These are phyloP conservation scores for Lasioglossum baleicum DNA, from an alignment of 1,140 invertebrate genomes.

Conservation along the genomic window DNA sequence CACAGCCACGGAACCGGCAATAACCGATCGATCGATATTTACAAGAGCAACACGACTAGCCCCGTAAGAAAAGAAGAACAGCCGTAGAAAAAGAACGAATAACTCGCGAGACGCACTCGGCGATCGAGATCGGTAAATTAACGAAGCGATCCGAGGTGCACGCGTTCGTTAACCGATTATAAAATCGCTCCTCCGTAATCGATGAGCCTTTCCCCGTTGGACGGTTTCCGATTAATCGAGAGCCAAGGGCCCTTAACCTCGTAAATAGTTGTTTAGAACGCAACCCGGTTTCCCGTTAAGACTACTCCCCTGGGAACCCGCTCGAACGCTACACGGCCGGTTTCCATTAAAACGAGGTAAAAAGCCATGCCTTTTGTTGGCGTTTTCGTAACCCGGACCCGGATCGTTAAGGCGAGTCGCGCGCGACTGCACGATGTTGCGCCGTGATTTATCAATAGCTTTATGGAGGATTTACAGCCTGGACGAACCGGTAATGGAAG, in stretches of 20 bases:
- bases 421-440: constrained; percentile 29
- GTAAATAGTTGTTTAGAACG: neutral
- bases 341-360: constrained; percentile 18
- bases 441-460: constrained; percentile 58
- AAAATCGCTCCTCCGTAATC: neutral
- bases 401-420: constrained; percentile 56
- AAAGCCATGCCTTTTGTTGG: constrained; percentile 21
- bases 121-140: constrained; percentile 14
- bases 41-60: neutral
- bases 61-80: neutral
- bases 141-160: neutral
- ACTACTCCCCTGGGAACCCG: no score
- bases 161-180: constrained; percentile 28
- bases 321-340: neutral
- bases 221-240: constrained; percentile 4
- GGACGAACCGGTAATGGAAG: constrained; percentile 56
- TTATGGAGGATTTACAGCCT: constrained; percentile 55
- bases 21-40: constrained; percentile 41
- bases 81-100: neutral
- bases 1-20: constrained; percentile 33
- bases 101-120: neutral
- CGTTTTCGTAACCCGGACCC: constrained; percentile 34
- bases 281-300: constrained; percentile 3
- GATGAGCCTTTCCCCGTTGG: no score
- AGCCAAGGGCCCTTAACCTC: neutral